phyloP scores from a whole-genome alignment of 2,113 vertebrate species.

The Pelvicachromis taeniatus region DNA sequence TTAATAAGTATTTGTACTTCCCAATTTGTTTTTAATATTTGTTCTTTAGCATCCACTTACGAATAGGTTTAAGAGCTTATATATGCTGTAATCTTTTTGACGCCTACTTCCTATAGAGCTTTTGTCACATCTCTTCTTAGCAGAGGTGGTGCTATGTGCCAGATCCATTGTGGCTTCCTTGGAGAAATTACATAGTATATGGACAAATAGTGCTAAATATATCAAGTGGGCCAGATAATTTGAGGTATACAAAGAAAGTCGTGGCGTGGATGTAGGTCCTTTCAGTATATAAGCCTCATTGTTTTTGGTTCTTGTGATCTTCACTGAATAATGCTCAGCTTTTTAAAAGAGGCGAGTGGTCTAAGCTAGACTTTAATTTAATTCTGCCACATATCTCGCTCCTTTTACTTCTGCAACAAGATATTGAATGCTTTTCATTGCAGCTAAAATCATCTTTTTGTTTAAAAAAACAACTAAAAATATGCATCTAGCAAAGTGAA shows the following conservation, averaged over 20 bases:
- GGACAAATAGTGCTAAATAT: slow-evolving; percentile 6
- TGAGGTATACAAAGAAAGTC: not conserved
- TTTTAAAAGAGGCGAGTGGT: not conserved
- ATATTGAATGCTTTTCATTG: not conserved
- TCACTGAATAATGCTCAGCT: not conserved
- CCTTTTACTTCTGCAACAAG: not conserved
- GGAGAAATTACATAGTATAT: not conserved
- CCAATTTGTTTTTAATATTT: not conserved
- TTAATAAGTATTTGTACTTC: not conserved
- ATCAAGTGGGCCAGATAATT: not conserved
- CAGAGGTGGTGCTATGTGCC: not conserved
- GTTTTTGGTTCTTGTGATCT: not conserved
- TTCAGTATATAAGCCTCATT: not conserved
- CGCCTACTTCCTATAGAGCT: not conserved
- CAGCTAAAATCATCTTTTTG: not conserved
- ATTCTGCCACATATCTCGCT: not conserved
- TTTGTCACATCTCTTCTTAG: not conserved
- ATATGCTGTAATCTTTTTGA: not conserved
- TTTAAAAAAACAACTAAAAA: not conserved
- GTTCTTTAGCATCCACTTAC: not conserved
- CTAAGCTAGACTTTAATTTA: not conserved
- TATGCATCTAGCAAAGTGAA: not conserved
- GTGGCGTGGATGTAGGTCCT: not conserved
- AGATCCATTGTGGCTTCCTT: not conserved
- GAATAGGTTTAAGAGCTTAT: not conserved